These are phyloP conservation scores for Leptestheria dahalacensis DNA, from an alignment of 1,140 invertebrate species.

Conservation along the genomic window DNA sequence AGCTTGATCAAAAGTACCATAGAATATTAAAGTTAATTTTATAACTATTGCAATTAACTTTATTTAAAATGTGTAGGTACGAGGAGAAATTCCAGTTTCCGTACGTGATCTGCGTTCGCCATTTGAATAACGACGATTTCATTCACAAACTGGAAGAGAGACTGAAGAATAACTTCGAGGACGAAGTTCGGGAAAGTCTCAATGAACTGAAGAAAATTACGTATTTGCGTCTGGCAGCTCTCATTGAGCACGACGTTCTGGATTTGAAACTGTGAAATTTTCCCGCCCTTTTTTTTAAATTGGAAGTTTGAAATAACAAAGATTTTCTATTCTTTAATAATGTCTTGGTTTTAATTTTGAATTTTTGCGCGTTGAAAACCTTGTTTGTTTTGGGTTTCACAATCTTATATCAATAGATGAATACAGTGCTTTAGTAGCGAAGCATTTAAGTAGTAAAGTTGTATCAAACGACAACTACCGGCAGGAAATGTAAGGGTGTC, in stretches of 20 bases:
- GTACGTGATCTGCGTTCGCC: not conserved
- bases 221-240: not conserved
- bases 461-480: no score
- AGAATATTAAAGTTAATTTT: not conserved
- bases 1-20: not conserved
- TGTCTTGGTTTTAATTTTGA: no score
- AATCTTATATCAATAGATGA: no score
- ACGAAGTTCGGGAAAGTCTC: not conserved
- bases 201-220: not conserved
- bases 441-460: no score
- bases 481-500: no score
- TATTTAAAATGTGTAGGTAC: not conserved
- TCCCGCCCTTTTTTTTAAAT: no score
- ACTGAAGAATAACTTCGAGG: not conserved
- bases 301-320: no score
- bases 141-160: not conserved
- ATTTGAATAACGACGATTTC: not conserved
- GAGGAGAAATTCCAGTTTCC: not conserved
- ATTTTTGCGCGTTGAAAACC: no score
- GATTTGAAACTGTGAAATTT: not conserved
- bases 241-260: not conserved
- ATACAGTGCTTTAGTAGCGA: no score
- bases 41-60: not conserved
- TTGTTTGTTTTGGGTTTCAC: no score
- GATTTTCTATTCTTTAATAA: no score